phyloP scores from a whole-genome alignment of 53 echinoderm and acorn worm genomes.

The Stichopus horrens region DNA sequence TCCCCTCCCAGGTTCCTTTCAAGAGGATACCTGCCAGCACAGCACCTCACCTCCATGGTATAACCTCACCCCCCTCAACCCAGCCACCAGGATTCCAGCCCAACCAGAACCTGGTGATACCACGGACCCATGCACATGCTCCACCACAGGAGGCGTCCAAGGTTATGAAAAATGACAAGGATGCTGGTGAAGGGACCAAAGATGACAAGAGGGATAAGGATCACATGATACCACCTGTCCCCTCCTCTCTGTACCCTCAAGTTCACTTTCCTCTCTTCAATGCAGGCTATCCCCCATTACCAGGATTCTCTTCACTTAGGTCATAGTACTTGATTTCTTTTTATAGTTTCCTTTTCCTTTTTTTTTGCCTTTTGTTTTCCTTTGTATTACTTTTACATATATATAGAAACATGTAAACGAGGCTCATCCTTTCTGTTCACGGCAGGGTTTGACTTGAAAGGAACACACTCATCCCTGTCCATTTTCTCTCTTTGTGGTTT shows the following conservation, averaged over 20 bases:
- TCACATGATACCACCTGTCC: conserved; percentile 7
- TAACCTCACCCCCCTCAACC: conserved; percentile 40
- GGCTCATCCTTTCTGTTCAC: background rate
- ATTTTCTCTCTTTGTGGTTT: background rate
- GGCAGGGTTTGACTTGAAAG: background rate
- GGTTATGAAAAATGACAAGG: background rate
- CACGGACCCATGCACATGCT: background rate
- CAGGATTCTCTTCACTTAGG: conserved; percentile 45
- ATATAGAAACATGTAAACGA: background rate
- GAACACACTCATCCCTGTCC: background rate
- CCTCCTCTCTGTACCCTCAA: conserved; percentile 33
- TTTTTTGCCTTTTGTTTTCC: background rate
- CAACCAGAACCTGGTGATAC: conserved; percentile 13
- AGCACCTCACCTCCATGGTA: conserved; percentile 31
- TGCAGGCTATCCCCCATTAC: conserved; percentile 30
- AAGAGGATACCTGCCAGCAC: conserved; percentile 50
- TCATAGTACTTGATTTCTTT: conserved; percentile 9
- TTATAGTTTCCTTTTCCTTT: background rate
- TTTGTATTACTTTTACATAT: background rate
- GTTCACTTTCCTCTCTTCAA: conserved; percentile 45
- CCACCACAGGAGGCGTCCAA: background rate
- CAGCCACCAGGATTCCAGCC: conserved; percentile 23
- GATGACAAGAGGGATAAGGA: conserved; percentile 6
- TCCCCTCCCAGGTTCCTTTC: conserved; percentile 57
- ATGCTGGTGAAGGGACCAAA: background rate